Evolutionary conservation across 1,140 invertebrate genomes (phyloP).

Genomic region (Drosophila truncata): DNA sequence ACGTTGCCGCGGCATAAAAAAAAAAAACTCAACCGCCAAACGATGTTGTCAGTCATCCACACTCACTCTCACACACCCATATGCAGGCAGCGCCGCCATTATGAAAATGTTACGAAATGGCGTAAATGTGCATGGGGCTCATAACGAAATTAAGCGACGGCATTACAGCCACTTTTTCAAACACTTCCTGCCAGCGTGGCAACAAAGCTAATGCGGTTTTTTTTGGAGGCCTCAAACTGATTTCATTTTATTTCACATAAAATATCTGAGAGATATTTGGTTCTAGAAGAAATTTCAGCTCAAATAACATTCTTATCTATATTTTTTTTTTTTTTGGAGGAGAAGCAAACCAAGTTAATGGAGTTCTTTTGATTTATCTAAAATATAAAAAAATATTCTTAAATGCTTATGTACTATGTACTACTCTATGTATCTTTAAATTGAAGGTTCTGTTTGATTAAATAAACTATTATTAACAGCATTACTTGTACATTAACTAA

Average conservation of each 20-base stretch:
- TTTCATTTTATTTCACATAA: slow-evolving; percentile 3
- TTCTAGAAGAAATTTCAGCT: background rate
- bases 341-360: background rate
- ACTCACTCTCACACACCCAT: slow-evolving; percentile 8
- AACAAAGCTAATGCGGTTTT: slow-evolving; percentile 24
- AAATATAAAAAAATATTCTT: background rate
- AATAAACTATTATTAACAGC: background rate
- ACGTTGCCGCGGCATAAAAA: slow-evolving; percentile 56
- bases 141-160: slow-evolving; percentile 74
- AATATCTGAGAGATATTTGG: background rate
- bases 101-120: slow-evolving; percentile 81
- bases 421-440: background rate
- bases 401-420: background rate
- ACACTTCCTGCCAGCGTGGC: slow-evolving; percentile 44
- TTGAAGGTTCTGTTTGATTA: background rate
- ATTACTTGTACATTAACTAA: too few relatives aligned
- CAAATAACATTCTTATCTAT: background rate
- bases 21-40: slow-evolving; percentile 52
- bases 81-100: slow-evolving; percentile 56
- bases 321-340: background rate
- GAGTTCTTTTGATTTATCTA: background rate
- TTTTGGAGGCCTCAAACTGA: slow-evolving; percentile 2
- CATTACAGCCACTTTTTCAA: slow-evolving; percentile 48
- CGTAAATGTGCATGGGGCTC: slow-evolving; percentile 76
- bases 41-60: slow-evolving; percentile 72